Conservation (phyloP, 2,888 invertebrate genomes). For the Polymixis lichenea region DNA sequence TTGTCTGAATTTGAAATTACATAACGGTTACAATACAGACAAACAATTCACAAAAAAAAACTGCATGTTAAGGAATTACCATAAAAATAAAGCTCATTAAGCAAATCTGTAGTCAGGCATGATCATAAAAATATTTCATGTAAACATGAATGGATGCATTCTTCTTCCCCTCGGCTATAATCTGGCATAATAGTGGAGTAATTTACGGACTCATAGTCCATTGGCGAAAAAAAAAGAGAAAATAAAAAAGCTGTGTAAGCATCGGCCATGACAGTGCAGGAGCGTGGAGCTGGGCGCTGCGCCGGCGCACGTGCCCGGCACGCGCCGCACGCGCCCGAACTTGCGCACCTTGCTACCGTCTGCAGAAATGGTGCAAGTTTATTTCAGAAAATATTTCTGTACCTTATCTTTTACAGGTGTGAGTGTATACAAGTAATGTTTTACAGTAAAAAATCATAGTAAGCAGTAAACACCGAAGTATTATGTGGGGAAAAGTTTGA, state of each 20-base stretch:
- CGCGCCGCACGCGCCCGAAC: slow-evolving; percentile 72
- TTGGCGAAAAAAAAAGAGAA: slow-evolving; percentile 77
- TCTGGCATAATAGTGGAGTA: slow-evolving; percentile 82
- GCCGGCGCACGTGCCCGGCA: slow-evolving; percentile 81
- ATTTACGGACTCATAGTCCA: slow-evolving; percentile 84
- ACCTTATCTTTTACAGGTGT: neutral
- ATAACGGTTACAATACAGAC: neutral
- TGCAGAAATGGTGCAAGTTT: slow-evolving; percentile 68
- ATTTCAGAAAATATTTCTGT: neutral
- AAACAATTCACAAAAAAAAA: slow-evolving; percentile 36
- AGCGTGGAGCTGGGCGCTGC: slow-evolving; percentile 73
- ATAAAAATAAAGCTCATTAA: slow-evolving; percentile 68
- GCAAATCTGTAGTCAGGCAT: slow-evolving; percentile 64
- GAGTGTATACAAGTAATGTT: neutral
- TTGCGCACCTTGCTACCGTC: slow-evolving; percentile 84
- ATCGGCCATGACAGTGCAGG: slow-evolving; percentile 86
- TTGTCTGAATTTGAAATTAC: neutral
- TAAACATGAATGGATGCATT: slow-evolving; percentile 81
- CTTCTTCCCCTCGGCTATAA: slow-evolving; percentile 75
- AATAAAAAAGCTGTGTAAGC: slow-evolving; percentile 76
- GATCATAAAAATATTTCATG: slow-evolving; percentile 81
- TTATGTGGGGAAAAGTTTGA: too few relatives aligned
- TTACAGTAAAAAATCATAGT: rapidly evolving
- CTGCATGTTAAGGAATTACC: slow-evolving; percentile 45
- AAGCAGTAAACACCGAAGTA: neutral